Base-by-base conservation (phyloP, 2,888 invertebrate species). In the Antheraea assamensis region DNA sequence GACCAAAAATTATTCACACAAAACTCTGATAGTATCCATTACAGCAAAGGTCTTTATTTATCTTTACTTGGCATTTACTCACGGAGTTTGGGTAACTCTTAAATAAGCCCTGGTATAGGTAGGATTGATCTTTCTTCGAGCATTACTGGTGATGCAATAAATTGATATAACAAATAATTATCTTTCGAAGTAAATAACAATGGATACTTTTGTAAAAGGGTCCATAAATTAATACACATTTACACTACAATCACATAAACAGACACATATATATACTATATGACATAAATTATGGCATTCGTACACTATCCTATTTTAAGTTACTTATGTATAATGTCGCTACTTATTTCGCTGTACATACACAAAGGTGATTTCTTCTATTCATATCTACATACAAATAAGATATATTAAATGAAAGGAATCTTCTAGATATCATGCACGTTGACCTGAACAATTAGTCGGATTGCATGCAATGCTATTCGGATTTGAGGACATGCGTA, bases 401-500 rank as follows among this genome's bases (percentile, higher is more conserved):
- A 58, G 19, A 24, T 58, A n/a, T 55, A 2, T 7, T 55, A 55
- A 55, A n/a, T n/a, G 55, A 58, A 58, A 58, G n/a, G 61, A 30
- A 64, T 17, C 10, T 64, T 17, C 30, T 15, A 1, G 30, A 72
- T 74, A 73, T 75, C 75, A 75, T 75, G 75, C 74, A 74, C 31
- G 74, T 68, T 71, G 72, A 47, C 49, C 49, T 64, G 42, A 61
- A 31, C n/a, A 66, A 30, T 64, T 64, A 64, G 24, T 73, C 27
- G 71, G 47, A 61, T 27, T 66, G 42, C 82, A 82, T 82, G 82
- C 82, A 83, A 75, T 77, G 74, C 80, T 78, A 73, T 78, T 77
- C 72, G 74, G 70, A 58, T 58, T 58, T 61, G 35, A 72, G 74
- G 75, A 78, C 86, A 83, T 84, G 85, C 85, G 78, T 78, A 80